phyloP scores from a whole-genome alignment of 2,888 invertebrate species.

The Muscina levida region DNA sequence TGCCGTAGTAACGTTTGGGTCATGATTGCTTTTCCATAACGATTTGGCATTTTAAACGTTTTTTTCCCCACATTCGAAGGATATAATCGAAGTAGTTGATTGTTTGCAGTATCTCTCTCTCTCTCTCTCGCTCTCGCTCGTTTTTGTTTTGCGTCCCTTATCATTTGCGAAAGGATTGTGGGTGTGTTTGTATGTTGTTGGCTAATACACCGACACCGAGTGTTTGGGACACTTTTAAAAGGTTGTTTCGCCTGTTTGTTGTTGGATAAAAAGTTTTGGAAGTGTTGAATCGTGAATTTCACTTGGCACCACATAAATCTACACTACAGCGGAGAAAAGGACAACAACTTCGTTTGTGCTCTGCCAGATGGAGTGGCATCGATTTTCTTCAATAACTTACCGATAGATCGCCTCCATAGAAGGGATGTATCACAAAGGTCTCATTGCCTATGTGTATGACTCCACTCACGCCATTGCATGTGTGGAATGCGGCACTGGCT shows the following conservation, averaged over 20 bases:
- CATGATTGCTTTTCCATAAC: slow-evolving; percentile 1
- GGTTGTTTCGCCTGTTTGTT: slow-evolving; percentile 14
- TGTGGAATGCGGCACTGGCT: slow-evolving; percentile 97
- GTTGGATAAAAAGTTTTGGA: slow-evolving; percentile 29
- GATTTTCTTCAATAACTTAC: slow-evolving; percentile 83
- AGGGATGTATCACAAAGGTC: slow-evolving; percentile 98
- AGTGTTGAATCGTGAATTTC: slow-evolving; percentile 48
- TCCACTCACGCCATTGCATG: slow-evolving; percentile 98
- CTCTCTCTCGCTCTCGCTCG: background rate
- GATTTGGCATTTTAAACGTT: slow-evolving; percentile 25
- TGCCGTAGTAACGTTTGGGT: slow-evolving; percentile 35
- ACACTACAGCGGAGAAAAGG: too few species aligned
- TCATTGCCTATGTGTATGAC: slow-evolving; percentile 99
- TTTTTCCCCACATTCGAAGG: slow-evolving; percentile 37
- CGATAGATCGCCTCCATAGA: slow-evolving; percentile 97
- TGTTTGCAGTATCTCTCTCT: slow-evolving; percentile 27
- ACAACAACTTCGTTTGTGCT: background rate
- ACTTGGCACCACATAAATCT: slow-evolving; percentile 49
- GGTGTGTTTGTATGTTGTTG: slow-evolving; percentile 20
- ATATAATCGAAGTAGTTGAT: slow-evolving; percentile 52
- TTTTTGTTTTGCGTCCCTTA: background rate
- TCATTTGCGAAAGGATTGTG: slow-evolving; percentile 19
- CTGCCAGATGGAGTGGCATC: slow-evolving; percentile 15
- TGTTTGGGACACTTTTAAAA: slow-evolving; percentile 17
- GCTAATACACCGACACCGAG: slow-evolving; percentile 29